Evolutionary conservation across 2,113 vertebrate genomes (phyloP).

Genomic region (Cercopithecus mona): DNA sequence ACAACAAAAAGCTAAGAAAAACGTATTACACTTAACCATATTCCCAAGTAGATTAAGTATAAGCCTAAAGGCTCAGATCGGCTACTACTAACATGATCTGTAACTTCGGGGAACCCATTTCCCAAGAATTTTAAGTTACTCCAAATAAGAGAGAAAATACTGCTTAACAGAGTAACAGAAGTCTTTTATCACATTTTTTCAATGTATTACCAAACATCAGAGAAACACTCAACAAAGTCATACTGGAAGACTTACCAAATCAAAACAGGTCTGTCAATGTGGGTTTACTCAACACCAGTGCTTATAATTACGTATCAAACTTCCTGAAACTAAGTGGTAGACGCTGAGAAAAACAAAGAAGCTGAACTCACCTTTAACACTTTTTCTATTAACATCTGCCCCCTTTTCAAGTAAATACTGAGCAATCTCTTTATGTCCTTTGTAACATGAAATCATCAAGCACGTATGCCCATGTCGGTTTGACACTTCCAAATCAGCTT

Average conservation of each 20-base stretch:
- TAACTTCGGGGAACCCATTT: not conserved
- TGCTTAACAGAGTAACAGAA: not conserved
- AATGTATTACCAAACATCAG: not conserved
- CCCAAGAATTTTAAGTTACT: not conserved
- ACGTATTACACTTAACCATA: not conserved
- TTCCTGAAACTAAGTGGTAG: slow-evolving; percentile 50
- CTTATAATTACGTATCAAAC: not conserved
- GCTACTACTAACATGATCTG: not conserved
- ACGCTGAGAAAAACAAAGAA: slow-evolving; percentile 2
- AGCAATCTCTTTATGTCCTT: slow-evolving; percentile 98
- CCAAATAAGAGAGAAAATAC: not conserved
- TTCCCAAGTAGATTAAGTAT: not conserved
- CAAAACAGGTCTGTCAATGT: not conserved
- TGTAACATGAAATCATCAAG: slow-evolving; percentile 99
- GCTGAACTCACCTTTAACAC: slow-evolving; percentile 93
- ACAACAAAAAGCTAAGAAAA: slow-evolving; percentile 1
- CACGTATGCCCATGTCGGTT: slow-evolving; percentile 98
- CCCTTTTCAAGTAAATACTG: slow-evolving; percentile 97
- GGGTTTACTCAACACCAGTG: not conserved
- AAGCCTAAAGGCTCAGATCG: not conserved
- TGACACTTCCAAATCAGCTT: slow-evolving; percentile 97
- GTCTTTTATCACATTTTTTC: not conserved
- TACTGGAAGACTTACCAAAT: not conserved
- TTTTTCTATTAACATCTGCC: slow-evolving; percentile 98
- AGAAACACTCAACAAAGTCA: slow-evolving; percentile 1